phyloP scores from a whole-genome alignment of 1,140 invertebrate genomes.

The Acromyrmex echinatior region DNA sequence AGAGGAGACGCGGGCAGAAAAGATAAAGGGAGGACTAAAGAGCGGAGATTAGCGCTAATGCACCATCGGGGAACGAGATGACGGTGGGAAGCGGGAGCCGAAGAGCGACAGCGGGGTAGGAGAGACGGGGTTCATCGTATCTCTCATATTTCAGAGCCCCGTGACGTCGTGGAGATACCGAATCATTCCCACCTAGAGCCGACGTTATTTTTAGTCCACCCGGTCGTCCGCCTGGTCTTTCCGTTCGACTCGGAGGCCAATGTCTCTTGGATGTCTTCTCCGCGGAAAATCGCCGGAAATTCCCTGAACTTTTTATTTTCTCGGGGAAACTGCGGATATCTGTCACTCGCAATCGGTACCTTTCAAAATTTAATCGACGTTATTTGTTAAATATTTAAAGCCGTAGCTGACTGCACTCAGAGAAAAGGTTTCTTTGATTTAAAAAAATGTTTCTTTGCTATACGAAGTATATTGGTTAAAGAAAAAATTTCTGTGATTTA shows the following conservation, averaged over 20 bases:
- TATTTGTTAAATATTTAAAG: neutral
- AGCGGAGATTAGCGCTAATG: constrained; percentile 87
- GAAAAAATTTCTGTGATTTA: too few species aligned
- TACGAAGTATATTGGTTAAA: too few species aligned
- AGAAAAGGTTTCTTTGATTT: too few species aligned
- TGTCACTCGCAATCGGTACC: neutral
- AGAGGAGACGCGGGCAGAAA: constrained; percentile 77
- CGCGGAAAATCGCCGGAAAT: constrained; percentile 19
- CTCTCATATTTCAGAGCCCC: constrained; percentile 87
- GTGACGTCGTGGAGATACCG: constrained; percentile 86
- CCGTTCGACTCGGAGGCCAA: neutral
- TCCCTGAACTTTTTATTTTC: neutral
- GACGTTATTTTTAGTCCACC: constrained; percentile 82
- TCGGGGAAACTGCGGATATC: neutral
- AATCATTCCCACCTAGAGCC: constrained; percentile 85
- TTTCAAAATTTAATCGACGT: neutral
- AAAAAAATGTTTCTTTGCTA: too few species aligned
- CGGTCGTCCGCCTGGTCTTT: constrained; percentile 2
- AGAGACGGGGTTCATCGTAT: constrained; percentile 85
- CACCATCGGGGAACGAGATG: constrained; percentile 85
- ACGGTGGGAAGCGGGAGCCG: constrained; percentile 49
- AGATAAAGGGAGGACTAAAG: constrained; percentile 87
- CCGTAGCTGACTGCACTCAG: neutral
- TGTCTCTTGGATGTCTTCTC: neutral
- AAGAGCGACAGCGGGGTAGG: neutral